phyloP scores from a whole-genome alignment of 1,140 invertebrate genomes.

The Neodiprion fabricii region DNA sequence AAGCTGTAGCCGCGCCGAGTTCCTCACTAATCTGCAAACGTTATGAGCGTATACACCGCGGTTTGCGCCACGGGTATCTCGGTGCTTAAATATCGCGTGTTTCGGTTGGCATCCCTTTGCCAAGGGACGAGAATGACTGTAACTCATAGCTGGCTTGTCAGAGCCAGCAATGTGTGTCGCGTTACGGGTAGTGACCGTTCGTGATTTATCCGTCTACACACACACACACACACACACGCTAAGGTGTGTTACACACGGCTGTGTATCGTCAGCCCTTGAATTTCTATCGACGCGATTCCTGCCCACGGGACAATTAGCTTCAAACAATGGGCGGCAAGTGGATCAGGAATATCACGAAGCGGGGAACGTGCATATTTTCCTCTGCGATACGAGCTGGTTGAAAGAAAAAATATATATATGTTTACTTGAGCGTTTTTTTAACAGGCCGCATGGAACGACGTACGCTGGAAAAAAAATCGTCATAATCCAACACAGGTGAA shows the following conservation, averaged over 20 bases:
- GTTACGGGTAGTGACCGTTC: neutral
- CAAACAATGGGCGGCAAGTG: neutral
- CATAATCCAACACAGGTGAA: too few relatives aligned
- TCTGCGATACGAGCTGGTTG: too few relatives aligned
- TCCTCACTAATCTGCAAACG: neutral
- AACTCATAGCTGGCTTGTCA: neutral
- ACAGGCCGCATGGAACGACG: too few relatives aligned
- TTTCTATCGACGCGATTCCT: neutral
- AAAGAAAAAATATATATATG: too few relatives aligned
- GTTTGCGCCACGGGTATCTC: neutral
- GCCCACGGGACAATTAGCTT: neutral
- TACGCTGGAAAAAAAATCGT: too few relatives aligned
- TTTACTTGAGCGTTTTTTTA: too few relatives aligned
- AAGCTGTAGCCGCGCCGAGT: neutral
- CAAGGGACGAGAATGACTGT: neutral
- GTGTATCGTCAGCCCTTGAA: neutral
- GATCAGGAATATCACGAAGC: neutral
- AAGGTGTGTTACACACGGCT: too few relatives aligned
- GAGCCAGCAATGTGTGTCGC: neutral
- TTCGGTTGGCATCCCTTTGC: neutral
- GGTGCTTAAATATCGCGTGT: constrained; percentile 7
- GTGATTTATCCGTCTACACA: neutral
- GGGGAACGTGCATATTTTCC: neutral
- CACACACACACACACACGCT: neutral
- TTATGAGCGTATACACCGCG: neutral